Percentiles rank a stretch among this genome's conserved stretches.
Evolutionary conservation across 2,113 vertebrate genomes (phyloP).

Genomic region (Oryzias javanicus): DNA sequence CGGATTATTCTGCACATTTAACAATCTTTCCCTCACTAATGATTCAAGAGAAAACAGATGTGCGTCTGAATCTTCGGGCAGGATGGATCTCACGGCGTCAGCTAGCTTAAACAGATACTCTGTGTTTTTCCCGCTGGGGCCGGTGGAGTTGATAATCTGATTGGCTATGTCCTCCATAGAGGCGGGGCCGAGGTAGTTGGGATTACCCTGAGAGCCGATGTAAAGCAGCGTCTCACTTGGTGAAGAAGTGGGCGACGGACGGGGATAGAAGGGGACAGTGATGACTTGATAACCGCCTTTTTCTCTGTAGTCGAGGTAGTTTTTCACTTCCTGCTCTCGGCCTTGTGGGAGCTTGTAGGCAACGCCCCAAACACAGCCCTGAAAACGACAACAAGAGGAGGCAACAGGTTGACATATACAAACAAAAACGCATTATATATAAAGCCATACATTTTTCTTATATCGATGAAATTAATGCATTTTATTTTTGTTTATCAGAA

Average conservation of each 20-base stretch:
- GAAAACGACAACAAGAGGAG: constrained; percentile 1
- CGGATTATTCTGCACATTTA: constrained; percentile 13
- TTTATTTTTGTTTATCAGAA: no score
- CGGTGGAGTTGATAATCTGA: constrained; percentile 86
- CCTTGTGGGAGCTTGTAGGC: constrained; percentile 91
- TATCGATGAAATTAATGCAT: no score
- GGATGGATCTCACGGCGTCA: constrained; percentile 83
- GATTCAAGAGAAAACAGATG: constrained; percentile 93
- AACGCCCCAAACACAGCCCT: constrained; percentile 95
- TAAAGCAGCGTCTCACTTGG: constrained; percentile 84
- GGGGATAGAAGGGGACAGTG: constrained; percentile 84
- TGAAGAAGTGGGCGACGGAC: constrained; percentile 25
- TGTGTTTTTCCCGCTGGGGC: constrained; percentile 90
- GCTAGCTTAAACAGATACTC: constrained; percentile 96
- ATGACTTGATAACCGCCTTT: constrained; percentile 92
- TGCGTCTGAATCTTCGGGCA: constrained; percentile 89
- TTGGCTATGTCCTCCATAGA: constrained; percentile 92
- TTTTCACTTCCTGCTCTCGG: constrained; percentile 90
- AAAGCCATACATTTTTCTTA: no score
- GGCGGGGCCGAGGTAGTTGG: constrained; percentile 94
- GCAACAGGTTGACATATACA: background rate
- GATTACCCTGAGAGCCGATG: constrained; percentile 91
- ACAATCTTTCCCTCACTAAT: constrained; percentile 84
- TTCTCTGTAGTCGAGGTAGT: constrained; percentile 92
- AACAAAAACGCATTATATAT: no score